Percentiles rank a stretch among this genome's conserved stretches.
phyloP scores from a whole-genome alignment of 2,888 invertebrate species.

The Eupsilia transversa region DNA sequence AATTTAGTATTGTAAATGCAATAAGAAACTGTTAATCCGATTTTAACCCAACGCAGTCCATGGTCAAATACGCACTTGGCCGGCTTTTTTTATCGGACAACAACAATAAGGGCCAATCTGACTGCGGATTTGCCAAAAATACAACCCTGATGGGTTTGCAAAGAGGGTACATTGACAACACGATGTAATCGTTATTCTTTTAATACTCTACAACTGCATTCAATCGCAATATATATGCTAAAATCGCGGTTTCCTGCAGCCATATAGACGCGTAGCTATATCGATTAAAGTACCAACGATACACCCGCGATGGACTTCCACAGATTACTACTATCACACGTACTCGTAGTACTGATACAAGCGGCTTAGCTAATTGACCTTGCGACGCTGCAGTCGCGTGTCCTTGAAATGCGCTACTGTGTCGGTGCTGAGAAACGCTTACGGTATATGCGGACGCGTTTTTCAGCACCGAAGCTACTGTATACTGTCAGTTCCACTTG shows the following conservation, averaged over 20 bases:
- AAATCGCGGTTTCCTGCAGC: slow-evolving; percentile 25
- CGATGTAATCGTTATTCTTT: not conserved
- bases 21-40: slow-evolving; percentile 23
- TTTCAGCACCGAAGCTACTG: too few species aligned
- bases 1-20: slow-evolving; percentile 12
- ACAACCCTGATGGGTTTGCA: not conserved
- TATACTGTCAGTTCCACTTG: not conserved
- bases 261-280: slow-evolving; percentile 11
- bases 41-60: not conserved
- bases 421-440: not conserved
- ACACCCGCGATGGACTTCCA: slow-evolving; percentile 17
- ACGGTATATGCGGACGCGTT: too few species aligned
- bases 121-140: slow-evolving; percentile 29
- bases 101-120: slow-evolving; percentile 12
- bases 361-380: slow-evolving; percentile 54
- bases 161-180: not conserved
- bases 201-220: not conserved
- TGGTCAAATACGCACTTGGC: slow-evolving; percentile 9
- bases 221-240: not conserved
- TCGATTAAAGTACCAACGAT: slow-evolving; percentile 35
- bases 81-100: slow-evolving; percentile 20
- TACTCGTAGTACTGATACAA: slow-evolving; percentile 19
- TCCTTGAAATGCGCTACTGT: slow-evolving; percentile 51
- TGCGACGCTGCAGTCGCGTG: slow-evolving; percentile 55
- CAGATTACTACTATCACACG: slow-evolving; percentile 35